Evolutionary conservation across 2,113 vertebrate genomes (phyloP).

Genomic region (Microcebus murinus): DNA sequence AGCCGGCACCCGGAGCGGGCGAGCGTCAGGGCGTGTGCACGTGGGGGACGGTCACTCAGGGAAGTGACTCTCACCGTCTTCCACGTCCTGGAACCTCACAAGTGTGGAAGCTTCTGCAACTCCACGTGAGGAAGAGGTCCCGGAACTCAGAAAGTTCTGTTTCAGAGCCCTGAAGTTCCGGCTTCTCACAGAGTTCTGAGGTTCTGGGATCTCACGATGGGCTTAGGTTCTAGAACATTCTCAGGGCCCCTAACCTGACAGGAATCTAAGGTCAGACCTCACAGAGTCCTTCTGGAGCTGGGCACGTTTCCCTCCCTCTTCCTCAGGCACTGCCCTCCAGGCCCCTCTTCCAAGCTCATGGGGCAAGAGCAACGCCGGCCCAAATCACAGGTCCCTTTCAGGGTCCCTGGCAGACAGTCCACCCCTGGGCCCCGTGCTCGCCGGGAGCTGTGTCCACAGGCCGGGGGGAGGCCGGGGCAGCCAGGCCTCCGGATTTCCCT

Average conservation of each 20-base stretch:
- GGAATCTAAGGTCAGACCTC: background rate
- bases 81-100: background rate
- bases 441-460: background rate
- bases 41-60: background rate
- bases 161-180: background rate
- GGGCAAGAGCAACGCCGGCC: background rate
- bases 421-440: background rate
- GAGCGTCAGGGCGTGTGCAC: too few relatives aligned
- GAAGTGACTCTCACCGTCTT: background rate
- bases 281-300: background rate
- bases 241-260: background rate
- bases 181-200: background rate
- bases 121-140: background rate
- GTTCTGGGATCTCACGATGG: background rate
- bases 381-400: background rate
- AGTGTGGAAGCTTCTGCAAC: background rate
- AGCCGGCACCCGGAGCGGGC: background rate
- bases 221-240: conserved; percentile 52
- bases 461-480: background rate
- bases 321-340: background rate
- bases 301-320: background rate
- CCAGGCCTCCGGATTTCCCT: background rate
- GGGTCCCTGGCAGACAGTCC: background rate
- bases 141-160: background rate
- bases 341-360: background rate